Conservation (phyloP, 30 jellyfish, hydroid and myxozoan genomes). For the Aurelia sp. region DNA sequence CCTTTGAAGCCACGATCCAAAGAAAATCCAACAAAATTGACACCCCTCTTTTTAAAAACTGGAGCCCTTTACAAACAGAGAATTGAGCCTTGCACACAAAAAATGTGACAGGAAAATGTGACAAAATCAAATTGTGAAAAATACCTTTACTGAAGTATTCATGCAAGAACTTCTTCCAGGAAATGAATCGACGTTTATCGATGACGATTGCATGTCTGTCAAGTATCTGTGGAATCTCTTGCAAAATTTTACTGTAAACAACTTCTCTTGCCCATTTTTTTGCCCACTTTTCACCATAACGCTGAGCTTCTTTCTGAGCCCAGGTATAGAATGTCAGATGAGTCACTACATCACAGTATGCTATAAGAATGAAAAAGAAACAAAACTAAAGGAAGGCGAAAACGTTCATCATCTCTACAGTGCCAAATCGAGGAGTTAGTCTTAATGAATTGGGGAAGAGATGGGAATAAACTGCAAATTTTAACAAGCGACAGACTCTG, state of each 20-base stretch:
- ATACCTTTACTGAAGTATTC: slow-evolving; percentile 40
- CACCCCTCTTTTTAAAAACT: too few species aligned
- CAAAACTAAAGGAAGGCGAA: neutral
- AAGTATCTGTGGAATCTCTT: slow-evolving; percentile 81
- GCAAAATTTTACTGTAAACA: slow-evolving; percentile 53
- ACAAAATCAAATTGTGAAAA: too few species aligned
- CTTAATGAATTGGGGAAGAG: too few species aligned
- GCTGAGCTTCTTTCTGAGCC: slow-evolving; percentile 79
- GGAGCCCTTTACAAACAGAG: too few species aligned
- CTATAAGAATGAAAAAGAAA: slow-evolving; percentile 23
- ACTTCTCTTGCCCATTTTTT: slow-evolving; percentile 95
- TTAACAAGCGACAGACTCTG: too few species aligned
- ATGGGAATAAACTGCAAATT: too few species aligned
- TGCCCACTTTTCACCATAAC: slow-evolving; percentile 95
- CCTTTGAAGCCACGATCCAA: too few species aligned
- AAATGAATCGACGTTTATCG: slow-evolving; percentile 37
- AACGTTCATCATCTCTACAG: too few species aligned
- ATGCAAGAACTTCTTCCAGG: slow-evolving; percentile 67
- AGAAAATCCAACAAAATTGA: too few species aligned
- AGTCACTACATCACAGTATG: slow-evolving; percentile 83
- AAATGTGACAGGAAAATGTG: too few species aligned
- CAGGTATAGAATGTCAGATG: slow-evolving; percentile 75
- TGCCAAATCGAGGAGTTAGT: too few species aligned
- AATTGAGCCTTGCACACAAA: too few species aligned
- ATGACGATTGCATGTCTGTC: slow-evolving; percentile 59